These are phyloP conservation scores for Alosa sapidissima DNA, from an alignment of 2,797 vertebrate genomes.

Conservation along the genomic window DNA sequence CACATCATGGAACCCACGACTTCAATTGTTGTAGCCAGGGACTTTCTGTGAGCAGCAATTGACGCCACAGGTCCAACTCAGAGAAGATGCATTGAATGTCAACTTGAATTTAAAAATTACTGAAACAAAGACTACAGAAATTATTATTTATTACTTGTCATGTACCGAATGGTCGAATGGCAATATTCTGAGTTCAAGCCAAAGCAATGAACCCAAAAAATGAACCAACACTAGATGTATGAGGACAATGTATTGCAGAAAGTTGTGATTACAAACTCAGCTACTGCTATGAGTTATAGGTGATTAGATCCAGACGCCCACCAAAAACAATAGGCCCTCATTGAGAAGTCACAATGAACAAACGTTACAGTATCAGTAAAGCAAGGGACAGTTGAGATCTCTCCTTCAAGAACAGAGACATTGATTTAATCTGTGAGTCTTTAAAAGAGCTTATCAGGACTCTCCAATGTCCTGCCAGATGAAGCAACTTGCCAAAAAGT, in stretches of 20 bases:
- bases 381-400: neutral
- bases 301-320: neutral
- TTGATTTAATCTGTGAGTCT: neutral
- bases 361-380: neutral
- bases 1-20: neutral
- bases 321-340: neutral
- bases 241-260: neutral
- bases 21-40: neutral
- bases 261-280: neutral
- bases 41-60: neutral
- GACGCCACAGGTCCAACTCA: neutral
- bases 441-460: neutral
- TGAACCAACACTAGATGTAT: neutral
- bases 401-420: constrained; percentile 1
- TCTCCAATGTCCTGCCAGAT: neutral
- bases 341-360: neutral
- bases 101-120: neutral
- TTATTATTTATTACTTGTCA: neutral
- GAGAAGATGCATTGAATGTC: neutral
- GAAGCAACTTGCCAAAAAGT: neutral
- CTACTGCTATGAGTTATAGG: neutral
- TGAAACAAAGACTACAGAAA: neutral
- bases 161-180: neutral
- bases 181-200: neutral
- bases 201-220: neutral